Conservation (phyloP, 2,797 vertebrate species). For the Nannoperca obscura region DNA sequence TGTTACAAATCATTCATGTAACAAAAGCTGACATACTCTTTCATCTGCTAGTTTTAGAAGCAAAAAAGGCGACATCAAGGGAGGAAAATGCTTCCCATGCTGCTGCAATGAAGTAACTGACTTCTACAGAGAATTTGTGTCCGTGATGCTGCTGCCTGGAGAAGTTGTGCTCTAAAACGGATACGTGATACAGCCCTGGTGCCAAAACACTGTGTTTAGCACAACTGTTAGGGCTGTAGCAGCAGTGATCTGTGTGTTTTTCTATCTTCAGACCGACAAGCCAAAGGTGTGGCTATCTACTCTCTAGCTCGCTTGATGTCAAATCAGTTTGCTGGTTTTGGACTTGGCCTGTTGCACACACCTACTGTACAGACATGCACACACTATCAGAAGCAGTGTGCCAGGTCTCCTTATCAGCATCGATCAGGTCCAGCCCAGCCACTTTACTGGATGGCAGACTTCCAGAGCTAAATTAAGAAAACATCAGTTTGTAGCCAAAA, state of each 20-base stretch:
- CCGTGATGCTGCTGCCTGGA: constrained; percentile 9
- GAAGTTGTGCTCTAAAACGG: neutral
- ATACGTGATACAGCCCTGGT: constrained; percentile 3
- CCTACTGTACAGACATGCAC: constrained; percentile 27
- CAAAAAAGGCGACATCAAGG: constrained; percentile 8
- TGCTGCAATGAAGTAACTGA: neutral
- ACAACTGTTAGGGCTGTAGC: constrained; percentile 1
- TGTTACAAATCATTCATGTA: constrained; percentile 38
- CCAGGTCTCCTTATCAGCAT: constrained; percentile 70
- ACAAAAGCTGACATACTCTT: constrained; percentile 34
- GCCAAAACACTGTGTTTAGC: constrained; percentile 22
- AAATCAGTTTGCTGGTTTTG: constrained; percentile 61
- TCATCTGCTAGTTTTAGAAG: constrained; percentile 29
- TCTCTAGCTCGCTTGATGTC: constrained; percentile 51
- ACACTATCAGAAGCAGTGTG: constrained; percentile 31
- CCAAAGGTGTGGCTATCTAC: constrained; percentile 36
- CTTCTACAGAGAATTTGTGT: constrained; percentile 15
- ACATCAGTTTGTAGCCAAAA: constrained; percentile 64
- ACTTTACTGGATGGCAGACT: constrained; percentile 62
- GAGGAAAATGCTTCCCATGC: constrained; percentile 21
- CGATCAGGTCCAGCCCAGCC: constrained; percentile 56
- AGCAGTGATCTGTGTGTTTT: neutral
- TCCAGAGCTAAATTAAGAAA: constrained; percentile 67
- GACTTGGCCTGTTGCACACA: constrained; percentile 41
- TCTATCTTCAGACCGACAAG: constrained; percentile 43